Evolutionary conservation across 2,113 vertebrate genomes (phyloP).

Genomic region (Phylloscopus trochilus): DNA sequence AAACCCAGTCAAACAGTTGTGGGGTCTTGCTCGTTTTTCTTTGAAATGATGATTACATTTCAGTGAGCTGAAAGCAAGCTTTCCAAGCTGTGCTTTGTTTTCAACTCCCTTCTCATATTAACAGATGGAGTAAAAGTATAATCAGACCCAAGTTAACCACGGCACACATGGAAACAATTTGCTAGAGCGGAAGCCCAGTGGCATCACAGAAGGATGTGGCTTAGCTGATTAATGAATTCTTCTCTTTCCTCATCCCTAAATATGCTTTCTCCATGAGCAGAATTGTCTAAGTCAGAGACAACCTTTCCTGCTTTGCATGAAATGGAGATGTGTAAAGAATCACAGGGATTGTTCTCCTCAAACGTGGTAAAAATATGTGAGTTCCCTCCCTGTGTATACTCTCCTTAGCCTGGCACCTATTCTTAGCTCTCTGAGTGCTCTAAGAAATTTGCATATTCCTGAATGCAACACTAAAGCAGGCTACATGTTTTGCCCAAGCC

Average conservation of each 20-base stretch:
- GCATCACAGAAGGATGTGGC: neutral
- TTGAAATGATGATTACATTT: neutral
- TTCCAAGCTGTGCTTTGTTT: neutral
- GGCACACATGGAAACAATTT: neutral
- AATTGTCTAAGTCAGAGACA: neutral
- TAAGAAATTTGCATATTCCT: neutral
- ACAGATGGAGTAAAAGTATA: neutral
- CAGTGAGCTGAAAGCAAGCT: neutral
- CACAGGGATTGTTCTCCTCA: neutral
- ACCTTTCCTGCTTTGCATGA: neutral
- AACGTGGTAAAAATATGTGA: neutral
- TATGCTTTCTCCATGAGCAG: neutral
- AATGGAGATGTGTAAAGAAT: neutral
- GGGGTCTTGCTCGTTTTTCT: neutral
- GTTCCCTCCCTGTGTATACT: neutral
- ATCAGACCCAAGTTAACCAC: neutral
- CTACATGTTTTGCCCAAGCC: neutral
- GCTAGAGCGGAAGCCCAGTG: neutral
- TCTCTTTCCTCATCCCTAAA: neutral
- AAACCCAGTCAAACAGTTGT: neutral
- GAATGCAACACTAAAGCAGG: neutral
- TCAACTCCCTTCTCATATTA: neutral
- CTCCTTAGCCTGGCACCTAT: neutral
- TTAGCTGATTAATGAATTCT: neutral
- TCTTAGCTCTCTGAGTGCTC: neutral